Evolutionary conservation across 2,113 vertebrate genomes (phyloP).

Genomic region (Megaceryle maxima): DNA sequence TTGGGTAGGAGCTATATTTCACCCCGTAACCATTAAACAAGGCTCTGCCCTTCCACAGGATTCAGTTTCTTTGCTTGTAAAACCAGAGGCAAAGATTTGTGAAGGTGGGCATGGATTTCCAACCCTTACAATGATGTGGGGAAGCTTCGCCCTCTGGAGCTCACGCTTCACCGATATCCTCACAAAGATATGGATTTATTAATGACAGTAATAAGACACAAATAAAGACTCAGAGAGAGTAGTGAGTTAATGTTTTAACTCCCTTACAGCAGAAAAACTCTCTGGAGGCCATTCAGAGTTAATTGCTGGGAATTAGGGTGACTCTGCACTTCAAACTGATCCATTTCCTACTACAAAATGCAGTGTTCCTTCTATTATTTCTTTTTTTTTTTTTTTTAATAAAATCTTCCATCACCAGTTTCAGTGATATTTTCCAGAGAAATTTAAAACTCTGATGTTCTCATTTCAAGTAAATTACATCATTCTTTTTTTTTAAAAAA

Average conservation of each 20-base stretch:
- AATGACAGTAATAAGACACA: background rate
- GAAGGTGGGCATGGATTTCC: background rate
- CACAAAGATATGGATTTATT: background rate
- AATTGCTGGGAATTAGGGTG: background rate
- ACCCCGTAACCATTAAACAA: background rate
- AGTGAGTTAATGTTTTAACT: background rate
- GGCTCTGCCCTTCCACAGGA: background rate
- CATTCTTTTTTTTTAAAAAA: background rate
- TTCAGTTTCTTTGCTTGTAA: background rate
- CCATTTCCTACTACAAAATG: background rate
- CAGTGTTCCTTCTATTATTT: background rate
- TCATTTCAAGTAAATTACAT: background rate
- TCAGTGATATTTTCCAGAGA: background rate
- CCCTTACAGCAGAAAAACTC: background rate
- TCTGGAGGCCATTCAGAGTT: background rate
- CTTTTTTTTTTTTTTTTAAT: background rate
- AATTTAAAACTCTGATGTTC: background rate
- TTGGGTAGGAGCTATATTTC: background rate
- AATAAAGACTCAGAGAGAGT: background rate
- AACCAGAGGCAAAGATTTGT: accelerated
- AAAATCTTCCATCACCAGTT: background rate
- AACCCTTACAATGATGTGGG: background rate
- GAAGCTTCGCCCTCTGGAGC: background rate
- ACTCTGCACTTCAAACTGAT: background rate
- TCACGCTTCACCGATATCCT: background rate